Evolutionary conservation across 2,797 vertebrate species (phyloP).

Genomic region (Chloroceryle amazona): DNA sequence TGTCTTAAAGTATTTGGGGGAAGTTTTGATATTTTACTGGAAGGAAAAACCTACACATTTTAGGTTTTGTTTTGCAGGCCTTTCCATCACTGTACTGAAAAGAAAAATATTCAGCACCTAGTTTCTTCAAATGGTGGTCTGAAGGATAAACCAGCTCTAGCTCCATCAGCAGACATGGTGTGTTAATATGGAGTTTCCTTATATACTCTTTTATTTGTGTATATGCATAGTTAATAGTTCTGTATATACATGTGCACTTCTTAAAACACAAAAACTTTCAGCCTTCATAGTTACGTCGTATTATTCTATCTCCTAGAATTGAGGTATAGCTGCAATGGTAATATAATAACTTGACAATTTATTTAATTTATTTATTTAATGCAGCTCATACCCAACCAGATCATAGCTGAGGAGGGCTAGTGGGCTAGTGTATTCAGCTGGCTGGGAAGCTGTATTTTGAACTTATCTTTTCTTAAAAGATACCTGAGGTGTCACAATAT

Average conservation of each 20-base stretch:
- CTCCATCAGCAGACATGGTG: constrained; percentile 47
- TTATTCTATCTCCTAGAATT: neutral
- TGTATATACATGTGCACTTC: neutral
- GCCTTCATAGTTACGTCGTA: fast-evolving
- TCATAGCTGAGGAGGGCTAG: neutral
- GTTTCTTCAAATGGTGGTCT: neutral
- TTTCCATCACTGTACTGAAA: constrained; percentile 21
- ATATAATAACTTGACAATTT: neutral
- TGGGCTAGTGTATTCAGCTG: neutral
- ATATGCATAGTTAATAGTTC: neutral
- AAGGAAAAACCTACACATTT: too few relatives aligned
- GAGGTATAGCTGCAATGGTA: neutral
- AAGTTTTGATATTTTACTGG: neutral
- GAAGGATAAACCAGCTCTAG: neutral
- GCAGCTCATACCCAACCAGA: neutral
- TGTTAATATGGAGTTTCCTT: constrained; percentile 22
- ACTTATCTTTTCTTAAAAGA: neutral
- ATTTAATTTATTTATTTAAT: too few relatives aligned
- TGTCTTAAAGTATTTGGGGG: neutral
- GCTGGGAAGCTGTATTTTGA: neutral
- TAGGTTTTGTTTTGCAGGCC: neutral
- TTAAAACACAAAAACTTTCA: neutral
- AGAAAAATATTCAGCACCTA: neutral
- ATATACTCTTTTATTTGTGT: neutral
- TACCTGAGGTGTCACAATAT: fast-evolving